These are phyloP conservation scores for Diabrotica virgifera DNA, from an alignment of 1,140 invertebrate species.

Conservation along the genomic window DNA sequence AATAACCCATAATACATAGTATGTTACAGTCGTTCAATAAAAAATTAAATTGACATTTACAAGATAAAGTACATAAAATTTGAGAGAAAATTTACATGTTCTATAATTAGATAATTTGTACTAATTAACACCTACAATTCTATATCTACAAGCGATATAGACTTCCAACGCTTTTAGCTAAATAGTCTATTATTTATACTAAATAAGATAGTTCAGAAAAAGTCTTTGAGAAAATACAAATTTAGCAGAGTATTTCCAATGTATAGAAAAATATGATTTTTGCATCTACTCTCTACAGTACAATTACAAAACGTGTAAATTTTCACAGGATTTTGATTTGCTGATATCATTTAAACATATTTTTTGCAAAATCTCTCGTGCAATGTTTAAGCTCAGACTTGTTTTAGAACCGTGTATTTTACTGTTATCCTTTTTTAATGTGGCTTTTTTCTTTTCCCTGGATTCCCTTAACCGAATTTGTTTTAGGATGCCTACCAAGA, in stretches of 20 bases:
- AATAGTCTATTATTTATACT: too few relatives aligned
- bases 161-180: too few relatives aligned
- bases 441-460: slow-evolving; percentile 55
- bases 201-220: neutral
- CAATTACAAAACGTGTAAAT: slow-evolving; percentile 79
- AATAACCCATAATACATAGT: too few relatives aligned
- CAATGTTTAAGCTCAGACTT: slow-evolving; percentile 70
- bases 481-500: slow-evolving; percentile 83
- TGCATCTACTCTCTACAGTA: neutral
- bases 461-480: slow-evolving; percentile 76
- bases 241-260: slow-evolving; percentile 16
- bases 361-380: slow-evolving; percentile 77
- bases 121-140: too few relatives aligned
- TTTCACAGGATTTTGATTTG: slow-evolving; percentile 89
- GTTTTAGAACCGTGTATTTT: slow-evolving; percentile 65
- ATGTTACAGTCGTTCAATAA: too few relatives aligned
- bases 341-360: slow-evolving; percentile 82
- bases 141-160: neutral
- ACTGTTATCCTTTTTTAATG: slow-evolving; percentile 46
- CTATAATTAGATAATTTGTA: too few relatives aligned
- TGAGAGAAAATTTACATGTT: too few relatives aligned
- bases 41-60: too few relatives aligned
- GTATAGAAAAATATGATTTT: slow-evolving; percentile 14
- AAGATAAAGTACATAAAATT: too few relatives aligned
- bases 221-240: slow-evolving; percentile 12